phyloP scores from a whole-genome alignment of 1,140 invertebrate genomes.

The Temnothorax nylanderi region DNA sequence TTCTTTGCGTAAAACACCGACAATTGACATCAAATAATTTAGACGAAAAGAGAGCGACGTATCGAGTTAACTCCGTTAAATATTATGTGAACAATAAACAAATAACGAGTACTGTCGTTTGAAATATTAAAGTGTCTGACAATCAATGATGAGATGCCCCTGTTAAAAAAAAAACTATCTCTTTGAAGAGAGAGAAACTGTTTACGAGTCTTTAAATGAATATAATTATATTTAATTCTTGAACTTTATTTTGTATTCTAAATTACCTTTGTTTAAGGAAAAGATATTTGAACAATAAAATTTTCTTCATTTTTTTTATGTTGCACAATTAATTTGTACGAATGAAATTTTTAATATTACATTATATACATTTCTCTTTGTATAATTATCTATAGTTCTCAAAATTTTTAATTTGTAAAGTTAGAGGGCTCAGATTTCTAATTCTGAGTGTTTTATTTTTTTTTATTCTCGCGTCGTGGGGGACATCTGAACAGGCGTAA shows the following conservation, averaged over 20 bases:
- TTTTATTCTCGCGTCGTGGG: background rate
- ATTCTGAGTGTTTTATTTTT: background rate
- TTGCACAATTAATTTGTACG: background rate
- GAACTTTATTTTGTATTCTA: background rate
- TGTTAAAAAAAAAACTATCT: background rate
- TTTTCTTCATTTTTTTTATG: background rate
- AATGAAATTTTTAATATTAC: background rate
- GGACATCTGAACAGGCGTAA: background rate
- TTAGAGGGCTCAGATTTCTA: background rate
- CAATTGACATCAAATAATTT: background rate
- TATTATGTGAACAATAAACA: background rate
- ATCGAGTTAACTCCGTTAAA: background rate
- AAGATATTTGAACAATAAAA: background rate
- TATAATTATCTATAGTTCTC: background rate
- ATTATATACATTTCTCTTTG: background rate
- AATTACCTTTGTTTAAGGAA: background rate
- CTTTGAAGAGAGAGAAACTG: background rate
- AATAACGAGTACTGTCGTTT: background rate
- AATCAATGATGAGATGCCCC: background rate
- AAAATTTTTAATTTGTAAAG: background rate
- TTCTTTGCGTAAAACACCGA: background rate
- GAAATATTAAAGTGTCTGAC: background rate
- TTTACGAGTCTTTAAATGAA: background rate
- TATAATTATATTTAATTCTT: conserved; percentile 1
- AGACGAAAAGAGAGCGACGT: background rate